A percentile compares a stretch with the other conserved stretches of the same genome.
phyloP scores from a whole-genome alignment of 2,888 invertebrate genomes.

The Nomada fucata region DNA sequence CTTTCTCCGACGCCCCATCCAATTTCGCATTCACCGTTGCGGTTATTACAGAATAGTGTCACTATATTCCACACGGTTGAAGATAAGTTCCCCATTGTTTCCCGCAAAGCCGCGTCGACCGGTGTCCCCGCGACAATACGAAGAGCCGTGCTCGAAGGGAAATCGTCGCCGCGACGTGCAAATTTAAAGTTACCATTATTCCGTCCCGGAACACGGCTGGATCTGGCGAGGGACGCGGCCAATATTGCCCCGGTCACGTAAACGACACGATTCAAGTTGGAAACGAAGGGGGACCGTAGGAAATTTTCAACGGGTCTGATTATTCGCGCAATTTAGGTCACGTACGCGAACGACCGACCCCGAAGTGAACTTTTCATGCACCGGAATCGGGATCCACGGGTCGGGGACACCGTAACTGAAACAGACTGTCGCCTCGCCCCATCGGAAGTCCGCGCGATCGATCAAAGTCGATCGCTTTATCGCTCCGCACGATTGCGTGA shows the following conservation, averaged over 20 bases:
- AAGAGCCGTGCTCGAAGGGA: constrained; percentile 1
- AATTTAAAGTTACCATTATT: constrained; percentile 24
- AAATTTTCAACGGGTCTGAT: constrained; percentile 28
- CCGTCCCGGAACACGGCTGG: not conserved
- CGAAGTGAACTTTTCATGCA: constrained; percentile 1
- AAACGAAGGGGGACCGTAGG: not conserved
- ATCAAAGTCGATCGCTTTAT: constrained; percentile 21
- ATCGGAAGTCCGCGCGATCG: not conserved
- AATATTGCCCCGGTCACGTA: not conserved
- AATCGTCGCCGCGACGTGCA: not conserved
- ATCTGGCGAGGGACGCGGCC: not conserved
- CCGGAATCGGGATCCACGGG: not conserved
- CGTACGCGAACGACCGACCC: constrained; percentile 27
- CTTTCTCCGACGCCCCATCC: not conserved
- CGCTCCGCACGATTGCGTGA: constrained; percentile 3
- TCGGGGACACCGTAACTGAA: not conserved
- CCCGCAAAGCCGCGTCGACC: not conserved
- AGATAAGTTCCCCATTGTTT: constrained; percentile 9
- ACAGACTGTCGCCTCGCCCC: not conserved
- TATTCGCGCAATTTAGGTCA: constrained; percentile 26
- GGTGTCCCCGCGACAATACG: not conserved
- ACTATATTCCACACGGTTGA: not conserved
- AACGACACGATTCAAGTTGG: constrained; percentile 35
- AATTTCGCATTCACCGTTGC: not conserved
- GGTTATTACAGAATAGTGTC: too few species aligned